Evolutionary conservation across 2,113 vertebrate genomes (phyloP), one percentile per base, ranked within the genome.

Genomic region (Rhinogobius similis): DNA sequence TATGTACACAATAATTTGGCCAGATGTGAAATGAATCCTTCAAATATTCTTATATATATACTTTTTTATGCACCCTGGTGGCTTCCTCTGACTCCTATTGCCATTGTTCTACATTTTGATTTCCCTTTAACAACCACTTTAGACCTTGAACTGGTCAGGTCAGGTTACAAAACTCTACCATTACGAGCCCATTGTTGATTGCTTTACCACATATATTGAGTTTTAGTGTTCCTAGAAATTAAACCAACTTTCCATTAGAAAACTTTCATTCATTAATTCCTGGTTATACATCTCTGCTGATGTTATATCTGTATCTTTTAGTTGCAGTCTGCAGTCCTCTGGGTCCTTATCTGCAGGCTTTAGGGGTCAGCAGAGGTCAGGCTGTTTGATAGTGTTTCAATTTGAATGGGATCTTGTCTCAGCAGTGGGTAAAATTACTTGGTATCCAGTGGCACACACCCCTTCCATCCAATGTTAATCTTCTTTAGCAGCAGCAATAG

Each of bases 381-480:
- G 32, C 27, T 76, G 65, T 78, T 86, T 86, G 82, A 59, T 77
- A 66, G 69, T 73, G 67, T 84, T 82, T 84, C 77, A 77, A 67
- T 82, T 78, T 77, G 68, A 72, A 68, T 70, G 70, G 72, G 69
- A 71, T 75, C 68, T 85, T 39, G 64, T 65, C 80, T 70, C 81
- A 77, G 79, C 79, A 67, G 77, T 72, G 80, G 73, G 70, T 79
- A 76, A 84, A 86, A 84, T 84, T 63, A 79, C 84, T 84, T 79
- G 76, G 62, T 71, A 82, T 82, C 76, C 62, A 68, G 27, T 78
- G 83, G 84, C 82, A 80, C 83, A 77, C 82, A 75, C 78, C 73
- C 66, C 43, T 44, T 78, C 74, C 68, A 83, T 77, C 21, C 32
- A 86, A 64, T 76, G 81, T 78, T 80, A 82, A 84, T 84, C 70